A percentile compares a stretch with the other conserved stretches of the same genome.
Conservation (phyloP, 2,888 invertebrate genomes). For the Andrena fulva region DNA sequence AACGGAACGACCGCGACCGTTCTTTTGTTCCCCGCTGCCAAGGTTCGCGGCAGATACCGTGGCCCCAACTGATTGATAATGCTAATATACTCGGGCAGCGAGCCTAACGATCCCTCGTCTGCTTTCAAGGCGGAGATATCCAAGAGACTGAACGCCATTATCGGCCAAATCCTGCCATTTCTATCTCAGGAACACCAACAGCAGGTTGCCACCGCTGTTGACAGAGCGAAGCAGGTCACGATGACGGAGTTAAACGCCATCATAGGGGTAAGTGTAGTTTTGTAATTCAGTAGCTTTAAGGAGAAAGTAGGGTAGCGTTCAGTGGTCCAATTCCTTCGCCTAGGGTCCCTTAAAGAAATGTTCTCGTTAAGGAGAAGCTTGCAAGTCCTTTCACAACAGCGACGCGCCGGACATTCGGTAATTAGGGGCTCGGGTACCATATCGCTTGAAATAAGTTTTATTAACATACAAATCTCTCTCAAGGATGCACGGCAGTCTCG, state of each 20-base stretch:
- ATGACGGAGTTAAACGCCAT: conserved; percentile 98
- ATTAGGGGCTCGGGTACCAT: neutral
- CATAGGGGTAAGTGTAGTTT: conserved; percentile 93
- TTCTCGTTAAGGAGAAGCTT: conserved; percentile 4
- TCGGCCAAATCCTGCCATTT: conserved; percentile 97
- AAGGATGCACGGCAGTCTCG: neutral
- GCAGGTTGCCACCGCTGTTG: conserved; percentile 97
- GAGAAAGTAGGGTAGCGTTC: conserved; percentile 5
- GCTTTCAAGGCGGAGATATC: conserved; percentile 96
- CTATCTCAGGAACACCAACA: conserved; percentile 98
- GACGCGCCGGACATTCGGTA: neutral
- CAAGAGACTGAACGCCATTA: conserved; percentile 97
- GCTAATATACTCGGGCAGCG: neutral
- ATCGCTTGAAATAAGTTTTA: neutral
- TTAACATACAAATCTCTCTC: conserved; percentile 4
- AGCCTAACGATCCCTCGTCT: conserved; percentile 6
- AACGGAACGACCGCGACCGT: neutral
- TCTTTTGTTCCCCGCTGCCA: conserved; percentile 5
- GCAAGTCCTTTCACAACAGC: neutral
- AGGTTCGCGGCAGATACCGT: neutral
- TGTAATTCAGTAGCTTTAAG: conserved; percentile 33
- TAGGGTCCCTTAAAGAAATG: conserved; percentile 12
- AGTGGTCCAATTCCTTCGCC: neutral
- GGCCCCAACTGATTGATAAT: neutral
- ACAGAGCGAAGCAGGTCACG: conserved; percentile 98